These are phyloP conservation scores for Chaetodon auriga DNA, from an alignment of 2,113 vertebrate genomes.

Conservation along the genomic window DNA sequence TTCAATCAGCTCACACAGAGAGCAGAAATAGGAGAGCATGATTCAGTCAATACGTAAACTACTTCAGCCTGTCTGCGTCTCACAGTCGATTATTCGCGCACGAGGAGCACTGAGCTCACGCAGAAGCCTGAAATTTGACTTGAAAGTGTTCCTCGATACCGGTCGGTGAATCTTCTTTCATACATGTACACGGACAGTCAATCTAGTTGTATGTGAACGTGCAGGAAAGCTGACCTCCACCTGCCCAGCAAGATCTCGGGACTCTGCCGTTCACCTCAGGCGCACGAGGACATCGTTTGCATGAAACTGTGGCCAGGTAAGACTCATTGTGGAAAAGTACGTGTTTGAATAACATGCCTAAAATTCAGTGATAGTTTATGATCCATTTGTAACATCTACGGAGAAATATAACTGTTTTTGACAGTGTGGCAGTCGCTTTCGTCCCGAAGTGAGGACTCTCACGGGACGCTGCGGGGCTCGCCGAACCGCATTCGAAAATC, in stretches of 20 bases:
- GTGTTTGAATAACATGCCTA: rapidly evolving
- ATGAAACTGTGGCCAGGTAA: conserved; percentile 76
- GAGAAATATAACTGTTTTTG: not conserved
- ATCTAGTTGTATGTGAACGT: not conserved
- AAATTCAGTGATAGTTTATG: not conserved
- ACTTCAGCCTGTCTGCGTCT: not conserved
- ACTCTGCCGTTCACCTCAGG: conserved; percentile 43
- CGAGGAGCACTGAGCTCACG: not conserved
- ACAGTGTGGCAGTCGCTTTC: not conserved
- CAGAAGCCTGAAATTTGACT: not conserved
- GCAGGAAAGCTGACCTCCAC: not conserved
- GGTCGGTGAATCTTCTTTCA: not conserved
- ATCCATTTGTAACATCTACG: not conserved
- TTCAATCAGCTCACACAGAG: not conserved
- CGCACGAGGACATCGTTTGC: conserved; percentile 66
- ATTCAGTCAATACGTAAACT: not conserved
- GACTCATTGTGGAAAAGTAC: not conserved
- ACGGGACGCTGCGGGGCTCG: not conserved
- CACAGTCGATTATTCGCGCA: not conserved
- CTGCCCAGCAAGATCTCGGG: not conserved
- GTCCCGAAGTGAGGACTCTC: no score
- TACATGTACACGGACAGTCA: no score
- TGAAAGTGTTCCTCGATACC: not conserved
- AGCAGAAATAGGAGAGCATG: not conserved
- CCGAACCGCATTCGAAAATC: not conserved